Evolutionary conservation across 2,888 invertebrate genomes (phyloP), one percentile per base, ranked within the genome.

Genomic region (Agrotis ipsilon): DNA sequence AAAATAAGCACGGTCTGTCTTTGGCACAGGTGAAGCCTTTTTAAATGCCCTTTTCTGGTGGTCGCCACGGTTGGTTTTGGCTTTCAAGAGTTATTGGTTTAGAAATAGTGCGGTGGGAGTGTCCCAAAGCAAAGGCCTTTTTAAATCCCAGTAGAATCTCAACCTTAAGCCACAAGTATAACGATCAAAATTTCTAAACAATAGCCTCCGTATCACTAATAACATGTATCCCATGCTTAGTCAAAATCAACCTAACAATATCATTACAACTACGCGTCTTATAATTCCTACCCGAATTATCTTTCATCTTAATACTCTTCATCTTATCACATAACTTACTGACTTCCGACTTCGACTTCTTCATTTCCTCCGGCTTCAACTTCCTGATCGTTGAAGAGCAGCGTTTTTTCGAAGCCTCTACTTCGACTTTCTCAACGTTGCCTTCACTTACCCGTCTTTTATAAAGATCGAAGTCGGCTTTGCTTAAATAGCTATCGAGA

Each of bases 191-290:
- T 19, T 1, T 54, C 24, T 89, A 96, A 63, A 97, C 97, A 61
- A 97, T 97, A 76, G 98, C 98, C 89, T 98, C 98, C 19, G 97
- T 97, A 87, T 98, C 98, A 85, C 98, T 98, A 58, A 98, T 98
- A 63, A 98, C 97, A 91, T 98, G 97, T 82, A 98, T 98, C 2
- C 98, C 98, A 88, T 98, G 98, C 90, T 98, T 97, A 3, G 98
- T 98, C 82, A 98, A 95, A 86, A 98, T 97, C 93, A 98, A 97
- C 87, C 97, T 97, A 13, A 98, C 97, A 54, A 97, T 97, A 84
- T 97, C 97, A 60, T 96, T 96, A 82, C 96, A 96, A 82, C 95
- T 96, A 16, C 96, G 88, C 6, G 96, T 96, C 78, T 94, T 94
- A 80, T 93, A 96, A 55, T 92, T 94, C 81, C 80, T 92, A 21